Conservation (phyloP, 2,113 vertebrate species). For the Misgurnus anguillicaudatus region DNA sequence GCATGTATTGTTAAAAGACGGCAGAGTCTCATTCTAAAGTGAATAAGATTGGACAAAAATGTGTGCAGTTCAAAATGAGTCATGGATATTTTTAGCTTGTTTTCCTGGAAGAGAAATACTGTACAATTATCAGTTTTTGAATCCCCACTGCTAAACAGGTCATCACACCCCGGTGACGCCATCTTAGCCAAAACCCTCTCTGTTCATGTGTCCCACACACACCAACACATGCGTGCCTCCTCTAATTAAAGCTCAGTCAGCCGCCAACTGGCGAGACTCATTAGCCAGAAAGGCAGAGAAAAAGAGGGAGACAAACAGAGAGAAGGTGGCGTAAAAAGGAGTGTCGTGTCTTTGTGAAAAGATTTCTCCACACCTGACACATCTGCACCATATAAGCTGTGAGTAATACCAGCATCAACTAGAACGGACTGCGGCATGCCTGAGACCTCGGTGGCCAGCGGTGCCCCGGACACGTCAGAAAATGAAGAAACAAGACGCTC, state of each 20-base stretch:
- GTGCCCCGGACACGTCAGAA: constrained; percentile 33
- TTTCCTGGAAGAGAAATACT: not conserved
- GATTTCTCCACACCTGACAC: constrained; percentile 41
- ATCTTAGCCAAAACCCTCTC: constrained; percentile 24
- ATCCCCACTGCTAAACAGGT: not conserved
- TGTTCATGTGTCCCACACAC: constrained; percentile 6
- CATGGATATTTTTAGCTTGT: not conserved
- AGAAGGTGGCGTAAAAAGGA: not conserved
- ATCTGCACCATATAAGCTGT: constrained; percentile 56
- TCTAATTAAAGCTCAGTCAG: constrained; percentile 19
- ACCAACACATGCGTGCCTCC: not conserved
- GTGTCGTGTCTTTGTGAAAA: constrained; percentile 43
- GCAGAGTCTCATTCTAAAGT: too few relatives aligned
- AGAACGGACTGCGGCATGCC: constrained; percentile 62
- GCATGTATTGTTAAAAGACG: too few relatives aligned
- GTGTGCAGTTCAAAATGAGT: too few relatives aligned
- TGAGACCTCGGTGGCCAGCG: not conserved
- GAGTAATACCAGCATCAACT: constrained; percentile 71
- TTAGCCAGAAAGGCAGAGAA: constrained; percentile 30
- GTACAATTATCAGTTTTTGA: too few relatives aligned
- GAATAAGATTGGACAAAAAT: too few relatives aligned
- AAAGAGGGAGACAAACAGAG: not conserved
- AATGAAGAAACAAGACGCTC: constrained; percentile 44
- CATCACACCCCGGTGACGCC: constrained; percentile 1
- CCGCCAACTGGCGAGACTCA: constrained; percentile 24